phyloP scores from a whole-genome alignment of 2,888 invertebrate species.

The Capitulum mitella region DNA sequence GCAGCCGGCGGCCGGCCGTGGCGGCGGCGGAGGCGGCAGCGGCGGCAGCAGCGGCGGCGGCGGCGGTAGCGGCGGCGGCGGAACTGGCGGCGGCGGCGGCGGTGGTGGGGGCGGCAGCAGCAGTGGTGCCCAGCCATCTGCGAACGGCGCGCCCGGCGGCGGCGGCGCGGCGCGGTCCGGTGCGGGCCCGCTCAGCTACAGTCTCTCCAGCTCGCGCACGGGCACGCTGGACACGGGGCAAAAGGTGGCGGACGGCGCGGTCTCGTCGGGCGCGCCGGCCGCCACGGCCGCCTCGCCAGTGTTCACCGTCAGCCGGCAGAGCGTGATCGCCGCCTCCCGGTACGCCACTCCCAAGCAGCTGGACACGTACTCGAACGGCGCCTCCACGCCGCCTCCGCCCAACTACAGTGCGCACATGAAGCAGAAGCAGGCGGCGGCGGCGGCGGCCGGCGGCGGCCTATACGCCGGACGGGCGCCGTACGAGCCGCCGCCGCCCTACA shows the following conservation, averaged over 20 bases:
- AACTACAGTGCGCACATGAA: neutral
- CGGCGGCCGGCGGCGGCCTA: neutral
- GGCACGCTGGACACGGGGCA: constrained; percentile 16
- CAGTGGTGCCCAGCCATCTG: too few relatives aligned
- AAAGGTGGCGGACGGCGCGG: too few relatives aligned
- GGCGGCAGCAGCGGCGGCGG: neutral
- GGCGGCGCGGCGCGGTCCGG: too few relatives aligned
- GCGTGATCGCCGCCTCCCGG: constrained; percentile 63
- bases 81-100: neutral
- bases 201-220: constrained; percentile 18
- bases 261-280: neutral
- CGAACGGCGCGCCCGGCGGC: neutral
- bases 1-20: neutral
- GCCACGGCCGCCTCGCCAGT: neutral
- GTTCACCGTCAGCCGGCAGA: constrained; percentile 12
- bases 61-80: too few relatives aligned
- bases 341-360: constrained; percentile 68
- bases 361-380: constrained; percentile 42
- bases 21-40: neutral
- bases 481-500: constrained; percentile 25
- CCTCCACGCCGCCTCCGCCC: constrained; percentile 17
- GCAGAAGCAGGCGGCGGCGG: constrained; percentile 4
- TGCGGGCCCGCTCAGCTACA: constrained; percentile 15
- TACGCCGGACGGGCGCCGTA: constrained; percentile 13
- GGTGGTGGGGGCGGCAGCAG: too few relatives aligned